phyloP scores from a whole-genome alignment of 2,888 invertebrate species.

The Philereme transversata region DNA sequence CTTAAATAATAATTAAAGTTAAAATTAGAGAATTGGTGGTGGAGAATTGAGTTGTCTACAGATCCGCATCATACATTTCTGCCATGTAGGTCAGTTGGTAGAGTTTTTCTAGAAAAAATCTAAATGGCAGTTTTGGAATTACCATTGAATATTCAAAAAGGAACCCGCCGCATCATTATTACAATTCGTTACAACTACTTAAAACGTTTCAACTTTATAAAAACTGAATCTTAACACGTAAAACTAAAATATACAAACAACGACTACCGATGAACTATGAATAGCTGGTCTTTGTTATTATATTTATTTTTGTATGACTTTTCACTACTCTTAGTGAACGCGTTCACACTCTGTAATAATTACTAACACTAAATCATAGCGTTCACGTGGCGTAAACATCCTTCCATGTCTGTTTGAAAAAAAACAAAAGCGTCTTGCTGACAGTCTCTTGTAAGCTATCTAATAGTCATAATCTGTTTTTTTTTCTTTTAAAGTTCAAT shows the following conservation, averaged over 20 bases:
- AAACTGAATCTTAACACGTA: slow-evolving; percentile 52
- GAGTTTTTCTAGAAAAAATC: too few relatives aligned
- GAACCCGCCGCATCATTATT: too few relatives aligned
- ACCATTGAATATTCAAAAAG: too few relatives aligned
- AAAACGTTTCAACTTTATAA: slow-evolving; percentile 32
- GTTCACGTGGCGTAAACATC: slow-evolving; percentile 79
- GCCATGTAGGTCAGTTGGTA: too few relatives aligned
- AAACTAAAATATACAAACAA: slow-evolving; percentile 62
- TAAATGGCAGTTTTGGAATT: too few relatives aligned
- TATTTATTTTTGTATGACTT: slow-evolving; percentile 74
- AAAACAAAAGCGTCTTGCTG: slow-evolving; percentile 73
- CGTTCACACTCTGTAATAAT: slow-evolving; percentile 81
- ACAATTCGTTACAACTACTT: not conserved
- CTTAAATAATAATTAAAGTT: too few relatives aligned
- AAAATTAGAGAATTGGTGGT: too few relatives aligned
- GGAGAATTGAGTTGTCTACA: too few relatives aligned
- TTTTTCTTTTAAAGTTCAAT: slow-evolving; percentile 56
- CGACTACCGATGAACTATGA: slow-evolving; percentile 54
- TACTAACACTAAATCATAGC: slow-evolving; percentile 80
- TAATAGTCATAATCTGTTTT: slow-evolving; percentile 76
- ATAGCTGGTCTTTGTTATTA: slow-evolving; percentile 77
- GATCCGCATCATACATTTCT: too few relatives aligned
- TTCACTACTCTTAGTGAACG: slow-evolving; percentile 74
- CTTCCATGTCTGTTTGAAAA: slow-evolving; percentile 66
- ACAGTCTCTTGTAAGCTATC: slow-evolving; percentile 69